Evolutionary conservation across 2,113 vertebrate genomes (phyloP).

Genomic region (Leptodactylus fuscus): DNA sequence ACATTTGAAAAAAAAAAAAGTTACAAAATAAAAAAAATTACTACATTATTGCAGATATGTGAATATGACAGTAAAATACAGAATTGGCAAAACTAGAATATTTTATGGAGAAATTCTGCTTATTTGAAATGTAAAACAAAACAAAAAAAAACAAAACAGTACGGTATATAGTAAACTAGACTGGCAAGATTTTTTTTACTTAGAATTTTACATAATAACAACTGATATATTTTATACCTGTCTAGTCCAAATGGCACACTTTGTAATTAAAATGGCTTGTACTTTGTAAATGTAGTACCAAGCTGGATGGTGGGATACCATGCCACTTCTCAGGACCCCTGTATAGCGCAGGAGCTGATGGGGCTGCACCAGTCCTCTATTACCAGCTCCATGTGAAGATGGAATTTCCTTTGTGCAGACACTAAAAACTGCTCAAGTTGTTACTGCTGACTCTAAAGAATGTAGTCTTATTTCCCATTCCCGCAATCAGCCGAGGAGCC

Average conservation of each 20-base stretch:
- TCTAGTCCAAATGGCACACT: background rate
- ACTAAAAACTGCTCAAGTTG: slow-evolving; percentile 52
- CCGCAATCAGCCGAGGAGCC: slow-evolving; percentile 54
- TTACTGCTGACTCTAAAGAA: slow-evolving; percentile 56
- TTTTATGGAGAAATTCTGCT: background rate
- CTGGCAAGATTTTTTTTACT: too few species aligned
- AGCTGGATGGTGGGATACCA: background rate
- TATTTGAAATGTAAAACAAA: too few species aligned
- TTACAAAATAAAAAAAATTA: too few species aligned
- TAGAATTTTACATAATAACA: too few species aligned
- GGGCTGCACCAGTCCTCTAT: slow-evolving; percentile 61
- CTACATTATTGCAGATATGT: too few species aligned
- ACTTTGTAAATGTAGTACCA: background rate
- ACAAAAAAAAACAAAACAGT: too few species aligned
- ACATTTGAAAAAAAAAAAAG: too few species aligned
- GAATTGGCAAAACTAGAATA: background rate
- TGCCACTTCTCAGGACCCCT: background rate
- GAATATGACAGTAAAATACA: too few species aligned
- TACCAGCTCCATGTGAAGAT: slow-evolving; percentile 57
- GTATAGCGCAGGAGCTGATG: background rate
- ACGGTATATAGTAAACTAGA: too few species aligned
- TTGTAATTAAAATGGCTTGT: too few species aligned
- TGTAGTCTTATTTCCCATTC: slow-evolving; percentile 59
- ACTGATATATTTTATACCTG: background rate
- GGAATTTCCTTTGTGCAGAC: slow-evolving; percentile 66